Evolutionary conservation across 2,797 vertebrate genomes (phyloP), one percentile per base, ranked within the genome.

Genomic region (Chelonia mydas): DNA sequence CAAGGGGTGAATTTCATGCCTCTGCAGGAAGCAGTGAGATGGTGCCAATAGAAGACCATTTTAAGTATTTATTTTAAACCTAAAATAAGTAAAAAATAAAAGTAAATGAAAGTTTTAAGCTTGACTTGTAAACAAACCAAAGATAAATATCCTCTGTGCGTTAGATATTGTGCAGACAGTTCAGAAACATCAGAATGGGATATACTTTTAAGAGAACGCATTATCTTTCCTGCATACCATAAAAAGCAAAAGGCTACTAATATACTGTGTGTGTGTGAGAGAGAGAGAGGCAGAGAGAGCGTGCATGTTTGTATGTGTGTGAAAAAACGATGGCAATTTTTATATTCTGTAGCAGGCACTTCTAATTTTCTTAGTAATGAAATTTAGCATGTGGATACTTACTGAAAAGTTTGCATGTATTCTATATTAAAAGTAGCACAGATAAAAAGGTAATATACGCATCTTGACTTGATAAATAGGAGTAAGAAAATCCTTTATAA

Each of bases 401-500:
- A 78, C 91, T 72, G 84, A 80, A 41, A 78, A 94, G 89, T 88
- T 93, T 92, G 72, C 86, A 94, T 61, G 84, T 7, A 37, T 50
- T 86, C 84, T 94, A 96, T 87, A 97, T 96, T 97, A 90, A 93
- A 93, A 96, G 61, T 45, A 83, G 1, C 11, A 72, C 65, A 86
- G 89, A 87, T 33, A 41, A 87, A 92, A 91, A 90, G 88, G 31
- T 94, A 96, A 97, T 90, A 88, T 78, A 94, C 84, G 97, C 93
- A 88, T 79, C 86, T 88, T 97, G 88, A 97, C 84, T 98, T 97
- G 96, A 98, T 95, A 97, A 98, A 98, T 84, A 96, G 94, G 74
- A 88, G 76, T 87, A 97, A 98, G 94, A 96, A 98, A 98, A 97
- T 95, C 92, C 95, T 95, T 93, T 94, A 96, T 97, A 98, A 98